Evolutionary conservation across 2,113 vertebrate genomes (phyloP), one percentile per base, ranked within the genome.

Genomic region (Lasiurus cinereus): DNA sequence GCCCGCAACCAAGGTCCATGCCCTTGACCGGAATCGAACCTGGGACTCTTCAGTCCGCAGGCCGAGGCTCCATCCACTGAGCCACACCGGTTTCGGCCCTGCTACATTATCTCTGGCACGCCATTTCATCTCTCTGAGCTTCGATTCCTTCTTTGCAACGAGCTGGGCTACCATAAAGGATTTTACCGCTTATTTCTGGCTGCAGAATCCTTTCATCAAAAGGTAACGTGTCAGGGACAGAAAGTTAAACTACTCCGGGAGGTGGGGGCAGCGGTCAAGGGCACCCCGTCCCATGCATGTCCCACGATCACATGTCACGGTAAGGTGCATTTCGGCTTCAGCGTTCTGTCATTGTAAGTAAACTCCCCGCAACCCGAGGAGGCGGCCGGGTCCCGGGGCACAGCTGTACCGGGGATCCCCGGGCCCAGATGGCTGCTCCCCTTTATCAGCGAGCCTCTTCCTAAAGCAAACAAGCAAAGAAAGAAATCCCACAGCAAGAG

Each of bases 401-500:
- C 39, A 39, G 39, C 88, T 76, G n/a, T 31, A 24, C 24, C 21
- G 18, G 50, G 48, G 59, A n/a, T 19, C 46, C 64, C n/a, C 67
- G 27, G 21, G 52, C 13, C 90, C 56, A 91, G 46, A 76, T 73
- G 59, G 62, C 59, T 79, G 72, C 62, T n/a, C 33, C 77, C 82
- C 36, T 90, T 96, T 96, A 96, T 94, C 96, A 94, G 90, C 8
- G 10, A 83, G 67, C 67, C 77, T 94, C 91, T 96, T 97, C 88
- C 92, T 92, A 85, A 96, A 96, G 54, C 88, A 97, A 97, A 96
- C 80, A 97, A 97, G 83, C 83, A 83, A 94, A 95, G 80, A 94
- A 96, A 94, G 76, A 96, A 97, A 97, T 97, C 93, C 94, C 97
- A 97, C 73, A 97, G 96, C 95, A 97, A 96, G 91, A 22, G 66